phyloP scores from a whole-genome alignment of 2,888 invertebrate species.

The Danaus chrysippus region DNA sequence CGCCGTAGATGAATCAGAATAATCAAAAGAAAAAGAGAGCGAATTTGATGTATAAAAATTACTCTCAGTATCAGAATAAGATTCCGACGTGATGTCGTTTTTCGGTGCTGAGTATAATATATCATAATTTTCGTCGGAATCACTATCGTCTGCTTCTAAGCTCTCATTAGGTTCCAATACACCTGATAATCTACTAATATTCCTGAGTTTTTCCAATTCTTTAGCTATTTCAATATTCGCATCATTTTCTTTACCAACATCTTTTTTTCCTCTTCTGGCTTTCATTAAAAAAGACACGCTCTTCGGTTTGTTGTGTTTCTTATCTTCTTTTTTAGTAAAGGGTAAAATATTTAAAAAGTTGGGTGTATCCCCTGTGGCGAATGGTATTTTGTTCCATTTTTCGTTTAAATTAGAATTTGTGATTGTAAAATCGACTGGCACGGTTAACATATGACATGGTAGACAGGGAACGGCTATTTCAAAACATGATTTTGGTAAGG shows the following conservation, averaged over 20 bases:
- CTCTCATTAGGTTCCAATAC: conserved; percentile 27
- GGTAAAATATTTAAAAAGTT: neutral
- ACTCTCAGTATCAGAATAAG: conserved; percentile 7
- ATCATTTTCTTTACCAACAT: conserved; percentile 21
- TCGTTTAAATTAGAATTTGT: neutral
- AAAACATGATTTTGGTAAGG: conserved; percentile 43
- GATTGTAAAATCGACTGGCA: conserved; percentile 6
- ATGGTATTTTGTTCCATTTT: conserved; percentile 7
- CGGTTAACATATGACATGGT: conserved; percentile 44
- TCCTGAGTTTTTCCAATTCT: conserved; percentile 46
- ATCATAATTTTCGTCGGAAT: conserved; percentile 37
- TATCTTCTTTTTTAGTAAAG: neutral
- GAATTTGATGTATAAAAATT: conserved; percentile 11
- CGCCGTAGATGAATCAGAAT: neutral
- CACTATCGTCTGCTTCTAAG: conserved; percentile 37
- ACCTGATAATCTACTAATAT: conserved; percentile 33
- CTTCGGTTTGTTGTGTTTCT: conserved; percentile 4
- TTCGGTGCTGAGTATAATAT: conserved; percentile 13
- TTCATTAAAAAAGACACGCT: neutral
- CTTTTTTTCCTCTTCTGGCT: conserved; percentile 27
- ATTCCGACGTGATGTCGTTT: conserved; percentile 11
- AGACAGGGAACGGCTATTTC: conserved; percentile 54
- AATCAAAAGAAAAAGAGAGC: conserved; percentile 2
- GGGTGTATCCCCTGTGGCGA: neutral
- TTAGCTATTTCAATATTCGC: conserved; percentile 37